phyloP scores from a whole-genome alignment of 2,797 vertebrate species.

The Mallotus villosus region DNA sequence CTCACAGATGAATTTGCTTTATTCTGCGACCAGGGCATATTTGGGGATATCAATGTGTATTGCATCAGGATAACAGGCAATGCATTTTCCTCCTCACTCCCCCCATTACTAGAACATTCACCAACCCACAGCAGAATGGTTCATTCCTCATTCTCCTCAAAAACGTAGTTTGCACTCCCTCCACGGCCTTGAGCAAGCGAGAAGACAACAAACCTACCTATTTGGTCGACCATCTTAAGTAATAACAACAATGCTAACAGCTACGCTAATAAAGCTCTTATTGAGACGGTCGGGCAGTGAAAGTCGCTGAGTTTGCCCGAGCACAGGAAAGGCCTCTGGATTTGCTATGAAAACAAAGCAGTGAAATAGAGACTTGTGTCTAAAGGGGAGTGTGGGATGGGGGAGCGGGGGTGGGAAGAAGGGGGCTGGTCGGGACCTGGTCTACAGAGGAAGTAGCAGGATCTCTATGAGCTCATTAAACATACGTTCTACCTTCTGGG shows the following conservation, averaged over 20 bases:
- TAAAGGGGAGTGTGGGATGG: background rate
- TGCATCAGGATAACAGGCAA: too few relatives aligned
- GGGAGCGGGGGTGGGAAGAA: slow-evolving; percentile 5
- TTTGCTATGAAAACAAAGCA: slow-evolving; percentile 60
- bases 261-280: slow-evolving; percentile 32
- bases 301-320: slow-evolving; percentile 36
- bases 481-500: slow-evolving; percentile 28
- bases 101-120: background rate
- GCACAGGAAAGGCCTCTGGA: slow-evolving; percentile 44
- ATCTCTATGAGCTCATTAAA: slow-evolving; percentile 32
- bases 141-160: too few relatives aligned
- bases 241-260: slow-evolving; percentile 29
- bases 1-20: too few relatives aligned
- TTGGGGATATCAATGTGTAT: too few relatives aligned
- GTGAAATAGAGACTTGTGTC: slow-evolving; percentile 53
- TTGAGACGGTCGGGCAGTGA: slow-evolving; percentile 25
- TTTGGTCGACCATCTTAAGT: slow-evolving; percentile 1
- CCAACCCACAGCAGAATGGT: too few relatives aligned
- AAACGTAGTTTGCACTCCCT: too few relatives aligned
- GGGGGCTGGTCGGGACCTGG: background rate
- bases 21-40: too few relatives aligned
- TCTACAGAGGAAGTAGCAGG: slow-evolving; percentile 20
- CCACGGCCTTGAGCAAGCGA: slow-evolving; percentile 15
- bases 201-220: slow-evolving; percentile 8
- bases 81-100: background rate